Evolutionary conservation across 2,113 vertebrate species (phyloP), one percentile per base, ranked within the genome.

Genomic region (Misgurnus mizolepis): DNA sequence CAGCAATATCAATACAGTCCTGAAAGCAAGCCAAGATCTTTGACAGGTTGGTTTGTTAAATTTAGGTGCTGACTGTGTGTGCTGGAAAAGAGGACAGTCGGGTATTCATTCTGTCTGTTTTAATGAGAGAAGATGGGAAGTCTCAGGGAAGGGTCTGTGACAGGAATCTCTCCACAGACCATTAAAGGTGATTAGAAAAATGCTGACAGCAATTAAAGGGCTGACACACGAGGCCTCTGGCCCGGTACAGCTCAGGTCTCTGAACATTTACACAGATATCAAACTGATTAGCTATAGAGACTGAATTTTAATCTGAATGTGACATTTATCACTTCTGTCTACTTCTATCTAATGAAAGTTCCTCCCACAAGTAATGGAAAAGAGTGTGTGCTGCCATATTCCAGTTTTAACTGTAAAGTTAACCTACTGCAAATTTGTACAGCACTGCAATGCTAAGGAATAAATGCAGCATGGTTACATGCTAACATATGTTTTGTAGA

Each of bases 131-230:
- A 76, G 41, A 15, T 65, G 58, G 79, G 56, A 53, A 58, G 2
- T 18, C 5, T 75, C 47, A 56, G 68, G 55, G 40, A 76, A 61
- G 55, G 80, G 76, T 85, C 83, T 77, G 60, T 47, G 74, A 53
- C 75, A 55, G 58, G 69, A 78, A 62, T 72, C 65, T 47, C 67
- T 84, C 78, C 79, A 72, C 78, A 80, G 67, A 71, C 77, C 72
- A 80, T 85, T 85, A 82, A 43, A 68, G 6, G 18, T 67, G 71
- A 85, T 80, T 85, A 71, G 49, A 79, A 68, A 67, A 61, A 74
- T 27, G 40, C 40, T 78, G 75, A 67, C 3, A 69, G 66, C 71
- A 82, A 82, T 84, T 84, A 82, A 45, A 70, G 43, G 71, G 68
- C 39, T 7, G 66, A 60, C 67, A 49, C 5, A 40, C 43, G 66